Evolutionary conservation across 2,113 vertebrate genomes (phyloP), one percentile per base, ranked within the genome.

Genomic region (Pluvianellus socialis): DNA sequence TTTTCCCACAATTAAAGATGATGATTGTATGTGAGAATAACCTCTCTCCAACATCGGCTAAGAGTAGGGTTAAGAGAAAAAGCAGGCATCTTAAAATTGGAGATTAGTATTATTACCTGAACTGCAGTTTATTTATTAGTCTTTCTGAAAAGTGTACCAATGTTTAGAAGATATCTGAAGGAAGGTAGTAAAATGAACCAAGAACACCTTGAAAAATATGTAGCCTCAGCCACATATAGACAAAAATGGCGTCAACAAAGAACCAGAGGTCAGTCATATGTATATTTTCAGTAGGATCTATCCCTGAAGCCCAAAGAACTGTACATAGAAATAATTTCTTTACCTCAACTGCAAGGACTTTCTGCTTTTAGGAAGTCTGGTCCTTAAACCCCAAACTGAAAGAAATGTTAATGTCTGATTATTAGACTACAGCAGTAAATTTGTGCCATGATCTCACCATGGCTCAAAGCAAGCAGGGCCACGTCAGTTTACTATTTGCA

Each of bases 311-410:
- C 87, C 49, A 65, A 91, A 68, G 23, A 75, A 11, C 38, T 79
- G 85, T 28, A 75, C 27, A 61, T 65, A 96, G 77, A 96, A 90
- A 62, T 62, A 92, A 88, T 67, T 79, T 83, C 67, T 94, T 94
- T 42, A 88, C n/a, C 32, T 77, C 63, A 83, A 55, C 35, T 50
- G 70, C 15, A 30, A 73, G 38, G 47, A 70, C 75, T 84, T 88
- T 70, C 52, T 95, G 59, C 50, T 88, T 86, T 66, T 76, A 94
- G 74, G 75, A 90, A 90, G 63, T 18, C 63, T 79, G 53, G 59
- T 22, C 53, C 50, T 88, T 86, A 88, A 76, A 90, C 12, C 10
- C 14, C 28, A 86, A 86, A 28, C 32, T 3, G 3, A 80, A 88
- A 55, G 32, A 77, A 75, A 88, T 24, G 23, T 42, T 42, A 4